Base-by-base conservation (phyloP, 37 sponge, comb jelly and placozoan species). In the Bolinopsis microptera region DNA sequence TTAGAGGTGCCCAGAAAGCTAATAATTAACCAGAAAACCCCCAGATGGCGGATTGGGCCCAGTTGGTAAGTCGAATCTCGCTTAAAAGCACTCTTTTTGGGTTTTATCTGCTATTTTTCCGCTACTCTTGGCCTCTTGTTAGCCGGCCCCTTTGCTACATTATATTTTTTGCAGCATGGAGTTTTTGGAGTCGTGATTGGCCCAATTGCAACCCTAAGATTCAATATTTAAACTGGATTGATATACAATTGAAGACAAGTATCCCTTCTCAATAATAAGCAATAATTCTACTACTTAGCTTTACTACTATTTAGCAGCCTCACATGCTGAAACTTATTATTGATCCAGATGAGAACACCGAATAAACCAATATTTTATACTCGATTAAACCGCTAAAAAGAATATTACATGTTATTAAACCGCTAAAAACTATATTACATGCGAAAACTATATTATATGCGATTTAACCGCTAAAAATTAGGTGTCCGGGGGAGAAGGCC, bases 41-140 rank as follows among this genome's bases (percentile, higher is more conserved):
- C 74, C 74, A 70, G 74, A 70, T 70, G 74, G 74, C 2, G 74
- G 74, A 70, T 70, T 70, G 74, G 74, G 74, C 30, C 74, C 74
- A 28, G 74, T 70, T 70, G 74, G 74, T 70, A 26, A 70, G 74
- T 70, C 61, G 61, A 48, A 48, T 18, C 61, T 48, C 61, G 61
- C 61, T 70, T 70, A 2, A 26, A 22, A 70, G 74, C 74, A 70
- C 74, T 28, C 74, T 70, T 70, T n/a, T 70, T 22, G 74, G 74
- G 74, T 28, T 70, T 70, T 70, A 5, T 13, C 13, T 18, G 61
- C 61, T 48, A 48, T 48, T 48, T 48, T 48, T n/a, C n/a, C 61
- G 61, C 61, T 48, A 18, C 9, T 48, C 61, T 48, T 48, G 61
- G 61, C 61, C 61, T 48, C 61, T 13, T 48, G 13, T 13, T 18